Evolutionary conservation across 2,113 vertebrate genomes (phyloP).

Genomic region (Fulica atra): DNA sequence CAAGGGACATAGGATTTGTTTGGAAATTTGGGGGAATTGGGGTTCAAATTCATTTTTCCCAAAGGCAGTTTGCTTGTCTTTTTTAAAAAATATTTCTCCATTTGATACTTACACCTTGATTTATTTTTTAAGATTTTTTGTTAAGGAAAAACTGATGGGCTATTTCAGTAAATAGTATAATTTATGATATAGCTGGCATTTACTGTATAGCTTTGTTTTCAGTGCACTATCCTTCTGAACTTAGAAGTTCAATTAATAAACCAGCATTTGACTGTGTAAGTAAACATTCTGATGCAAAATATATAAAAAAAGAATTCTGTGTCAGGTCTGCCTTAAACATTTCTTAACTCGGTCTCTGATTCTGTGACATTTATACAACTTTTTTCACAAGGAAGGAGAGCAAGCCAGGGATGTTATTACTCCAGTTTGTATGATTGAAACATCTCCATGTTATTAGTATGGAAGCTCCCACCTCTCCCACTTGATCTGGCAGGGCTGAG

Average conservation of each 20-base stretch:
- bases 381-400: not conserved
- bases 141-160: not conserved
- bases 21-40: not conserved
- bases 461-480: not conserved
- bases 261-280: not conserved
- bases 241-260: not conserved
- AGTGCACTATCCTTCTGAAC: not conserved
- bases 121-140: not conserved
- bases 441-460: fast-evolving
- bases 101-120: not conserved
- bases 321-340: not conserved
- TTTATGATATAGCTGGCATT: not conserved
- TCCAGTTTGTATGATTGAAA: not conserved
- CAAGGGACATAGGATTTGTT: not conserved
- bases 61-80: not conserved
- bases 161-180: not conserved
- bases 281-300: not conserved
- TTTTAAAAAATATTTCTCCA: not conserved
- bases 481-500: not conserved
- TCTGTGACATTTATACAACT: not conserved
- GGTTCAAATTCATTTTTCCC: fast-evolving
- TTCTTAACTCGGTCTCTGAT: not conserved
- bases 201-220: not conserved
- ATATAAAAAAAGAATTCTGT: not conserved
- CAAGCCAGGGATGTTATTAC: not conserved